These are phyloP conservation scores for Xerus rutilus DNA, from an alignment of 2,797 vertebrate species.

Conservation along the genomic window DNA sequence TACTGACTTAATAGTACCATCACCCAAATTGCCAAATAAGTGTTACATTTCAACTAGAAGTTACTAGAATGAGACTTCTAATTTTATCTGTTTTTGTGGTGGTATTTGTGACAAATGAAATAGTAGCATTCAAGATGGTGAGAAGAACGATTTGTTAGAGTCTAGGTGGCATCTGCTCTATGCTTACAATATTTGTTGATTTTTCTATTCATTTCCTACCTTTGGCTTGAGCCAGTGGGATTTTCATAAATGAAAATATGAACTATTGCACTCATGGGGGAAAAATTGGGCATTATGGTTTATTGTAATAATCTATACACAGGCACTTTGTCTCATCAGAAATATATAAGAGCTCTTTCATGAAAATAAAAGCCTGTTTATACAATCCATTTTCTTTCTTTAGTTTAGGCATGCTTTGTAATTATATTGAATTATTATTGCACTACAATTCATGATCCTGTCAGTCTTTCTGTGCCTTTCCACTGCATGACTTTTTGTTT, in stretches of 20 bases:
- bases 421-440: constrained; percentile 63
- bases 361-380: constrained; percentile 59
- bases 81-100: background rate
- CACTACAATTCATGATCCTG: background rate
- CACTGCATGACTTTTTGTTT: constrained; percentile 20
- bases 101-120: background rate
- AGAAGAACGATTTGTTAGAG: background rate
- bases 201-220: background rate
- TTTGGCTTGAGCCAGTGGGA: constrained; percentile 8
- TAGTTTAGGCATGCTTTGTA: constrained; percentile 60
- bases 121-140: background rate
- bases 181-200: background rate
- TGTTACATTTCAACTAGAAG: background rate
- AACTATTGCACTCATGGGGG: background rate
- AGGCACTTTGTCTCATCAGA: background rate
- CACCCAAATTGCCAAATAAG: background rate
- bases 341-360: constrained; percentile 45
- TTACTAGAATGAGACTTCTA: background rate
- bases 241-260: constrained; percentile 57
- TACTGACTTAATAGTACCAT: background rate
- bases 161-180: background rate
- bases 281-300: background rate
- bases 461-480: constrained; percentile 46
- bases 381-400: constrained; percentile 54
- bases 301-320: constrained; percentile 35